Percentiles rank a stretch among this genome's conserved stretches.
These are phyloP conservation scores for Neodiprion lecontei DNA, from an alignment of 1,140 invertebrate genomes.

Conservation along the genomic window DNA sequence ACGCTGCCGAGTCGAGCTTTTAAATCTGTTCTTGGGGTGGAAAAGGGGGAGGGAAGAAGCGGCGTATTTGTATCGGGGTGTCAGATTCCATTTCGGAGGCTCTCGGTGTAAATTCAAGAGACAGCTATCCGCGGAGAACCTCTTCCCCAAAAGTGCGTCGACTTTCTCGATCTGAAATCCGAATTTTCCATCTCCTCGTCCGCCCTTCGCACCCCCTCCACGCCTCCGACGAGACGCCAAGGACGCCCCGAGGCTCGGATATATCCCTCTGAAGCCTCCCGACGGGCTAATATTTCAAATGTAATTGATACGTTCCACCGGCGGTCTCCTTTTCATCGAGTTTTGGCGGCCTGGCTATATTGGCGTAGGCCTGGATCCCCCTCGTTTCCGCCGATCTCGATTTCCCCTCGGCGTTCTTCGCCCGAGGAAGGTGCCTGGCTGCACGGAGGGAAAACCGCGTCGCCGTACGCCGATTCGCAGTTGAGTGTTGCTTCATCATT, in stretches of 20 bases:
- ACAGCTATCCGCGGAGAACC: slow-evolving; percentile 14
- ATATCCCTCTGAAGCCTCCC: background rate
- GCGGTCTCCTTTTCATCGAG: background rate
- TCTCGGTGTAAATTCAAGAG: background rate
- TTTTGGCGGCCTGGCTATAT: background rate
- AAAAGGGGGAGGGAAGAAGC: background rate
- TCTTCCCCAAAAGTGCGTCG: background rate
- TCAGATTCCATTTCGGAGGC: background rate
- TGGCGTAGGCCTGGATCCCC: background rate
- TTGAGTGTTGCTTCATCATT: slow-evolving; percentile 41
- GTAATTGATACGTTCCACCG: slow-evolving; percentile 32
- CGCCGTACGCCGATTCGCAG: slow-evolving; percentile 24
- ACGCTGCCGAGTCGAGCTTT: too few relatives aligned
- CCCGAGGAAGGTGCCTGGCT: background rate
- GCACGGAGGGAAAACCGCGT: slow-evolving; percentile 25
- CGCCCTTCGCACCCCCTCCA: background rate
- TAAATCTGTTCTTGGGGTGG: too few relatives aligned
- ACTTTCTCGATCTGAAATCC: slow-evolving; percentile 1
- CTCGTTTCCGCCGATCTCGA: too few relatives aligned
- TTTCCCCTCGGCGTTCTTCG: too few relatives aligned
- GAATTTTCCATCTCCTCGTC: background rate
- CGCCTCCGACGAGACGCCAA: background rate
- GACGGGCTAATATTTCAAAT: slow-evolving; percentile 30
- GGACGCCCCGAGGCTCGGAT: background rate
- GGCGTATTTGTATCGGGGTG: background rate